Evolutionary conservation across 2,797 vertebrate genomes (phyloP), one percentile per base, ranked within the genome.

Genomic region (Spinus olivaceus): DNA sequence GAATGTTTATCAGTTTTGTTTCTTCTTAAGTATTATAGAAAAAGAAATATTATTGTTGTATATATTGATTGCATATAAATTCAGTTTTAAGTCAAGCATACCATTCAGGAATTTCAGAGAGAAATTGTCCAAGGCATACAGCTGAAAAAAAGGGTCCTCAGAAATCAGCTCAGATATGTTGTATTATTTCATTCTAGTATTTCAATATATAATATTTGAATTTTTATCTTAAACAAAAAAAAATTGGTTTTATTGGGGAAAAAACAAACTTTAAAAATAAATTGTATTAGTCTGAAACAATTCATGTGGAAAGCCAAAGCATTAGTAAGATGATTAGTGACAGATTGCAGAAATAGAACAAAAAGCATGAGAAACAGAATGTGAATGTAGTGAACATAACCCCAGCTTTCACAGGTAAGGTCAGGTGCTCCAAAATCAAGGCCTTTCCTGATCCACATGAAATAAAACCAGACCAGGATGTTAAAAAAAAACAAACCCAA

Each of bases 181-280:
- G 5, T 37, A 86, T 35, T 61, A 69, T 28, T 73, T 37, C 2
- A 39, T 53, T 71, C 12, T 53, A n/a, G 17, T 13, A 30, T 46
- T 90, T 53, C 59, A 10, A 50, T 9, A 66, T 10, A n/a, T 1
- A 27, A 7, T 39, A 41, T 32, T 72, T 65, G 8, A 54, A 18
- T 24, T 73, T 76, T 57, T 57, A 8, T 10, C 5, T 60, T 25
- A 12, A 50, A 56, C 1, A 57, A 33, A 7, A 56, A n/a, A n/a
- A 10, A 9, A 16, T 22, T 14, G 12, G 12, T 53, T 69, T 37
- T 2, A 4, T 28, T 12, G 3, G 2, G 5, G 1, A 2, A 4
- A 60, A 60, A 41, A 2, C 0, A 10, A 2, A 37, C 35, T 5
- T 59, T 3, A 2, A 44, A 39, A 66, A 23, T 15, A 6, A 35